Percentiles rank a stretch among this genome's conserved stretches.
Evolutionary conservation across 1,140 invertebrate genomes (phyloP).

Genomic region (Penaeus indicus): DNA sequence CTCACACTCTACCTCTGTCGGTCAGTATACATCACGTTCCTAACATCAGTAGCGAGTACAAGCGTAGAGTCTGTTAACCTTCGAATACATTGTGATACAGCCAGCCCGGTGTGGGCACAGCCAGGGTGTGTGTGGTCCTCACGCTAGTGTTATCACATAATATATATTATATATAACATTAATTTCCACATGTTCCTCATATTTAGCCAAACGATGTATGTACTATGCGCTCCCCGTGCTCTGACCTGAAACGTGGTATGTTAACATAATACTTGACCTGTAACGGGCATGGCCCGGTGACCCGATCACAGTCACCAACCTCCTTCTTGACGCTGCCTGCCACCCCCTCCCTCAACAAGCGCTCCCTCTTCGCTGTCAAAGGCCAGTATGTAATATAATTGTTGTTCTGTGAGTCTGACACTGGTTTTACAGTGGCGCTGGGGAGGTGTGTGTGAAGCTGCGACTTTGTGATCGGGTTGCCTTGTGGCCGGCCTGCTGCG

Average conservation of each 20-base stretch:
- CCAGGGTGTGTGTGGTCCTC: conserved; percentile 46
- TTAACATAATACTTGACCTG: conserved; percentile 36
- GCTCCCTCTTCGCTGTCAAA: conserved; percentile 24
- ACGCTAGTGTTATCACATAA: conserved; percentile 38
- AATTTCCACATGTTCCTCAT: conserved; percentile 62
- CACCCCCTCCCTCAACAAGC: background rate
- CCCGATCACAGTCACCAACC: background rate
- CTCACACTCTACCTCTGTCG: conserved; percentile 28
- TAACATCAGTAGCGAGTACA: conserved; percentile 15
- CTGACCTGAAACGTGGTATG: conserved; percentile 52
- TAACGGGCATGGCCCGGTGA: background rate
- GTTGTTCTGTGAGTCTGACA: conserved; percentile 21
- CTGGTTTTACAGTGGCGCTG: conserved; percentile 29
- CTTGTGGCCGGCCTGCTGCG: background rate
- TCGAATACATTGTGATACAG: conserved; percentile 32
- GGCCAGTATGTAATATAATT: conserved; percentile 56
- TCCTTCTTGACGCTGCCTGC: background rate
- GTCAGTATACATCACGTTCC: conserved; percentile 18
- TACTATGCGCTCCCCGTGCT: conserved; percentile 56
- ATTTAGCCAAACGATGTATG: conserved; percentile 48
- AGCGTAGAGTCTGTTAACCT: background rate
- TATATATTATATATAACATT: conserved; percentile 58
- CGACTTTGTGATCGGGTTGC: background rate
- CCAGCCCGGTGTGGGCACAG: conserved; percentile 17
- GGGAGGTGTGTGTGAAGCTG: background rate